phyloP scores from a whole-genome alignment of 2,113 vertebrate genomes.

The Microcebus griseorufus region DNA sequence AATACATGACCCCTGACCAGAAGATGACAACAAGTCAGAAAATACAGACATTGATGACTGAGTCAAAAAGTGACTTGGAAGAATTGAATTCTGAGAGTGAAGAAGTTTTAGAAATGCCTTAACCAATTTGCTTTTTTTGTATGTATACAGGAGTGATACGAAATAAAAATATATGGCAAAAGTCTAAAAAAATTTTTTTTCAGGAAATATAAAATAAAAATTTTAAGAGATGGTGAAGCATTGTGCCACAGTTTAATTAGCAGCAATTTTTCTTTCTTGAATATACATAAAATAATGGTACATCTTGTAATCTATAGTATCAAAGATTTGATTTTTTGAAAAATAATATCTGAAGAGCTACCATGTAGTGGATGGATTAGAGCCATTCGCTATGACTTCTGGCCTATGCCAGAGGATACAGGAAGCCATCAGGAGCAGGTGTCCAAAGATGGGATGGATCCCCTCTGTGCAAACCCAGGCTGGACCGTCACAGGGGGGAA shows the following conservation, averaged over 20 bases:
- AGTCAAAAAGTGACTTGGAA: not conserved
- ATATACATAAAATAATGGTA: not conserved
- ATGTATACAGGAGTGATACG: not conserved
- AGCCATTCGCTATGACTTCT: not conserved
- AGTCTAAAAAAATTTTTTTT: not conserved
- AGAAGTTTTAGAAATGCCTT: not conserved
- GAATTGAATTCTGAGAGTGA: not conserved
- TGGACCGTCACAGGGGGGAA: not conserved
- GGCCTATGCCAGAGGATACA: not conserved
- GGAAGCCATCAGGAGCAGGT: not conserved
- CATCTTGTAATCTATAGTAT: not conserved
- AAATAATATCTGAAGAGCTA: not conserved
- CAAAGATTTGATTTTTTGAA: not conserved
- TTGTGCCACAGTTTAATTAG: not conserved
- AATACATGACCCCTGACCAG: not conserved
- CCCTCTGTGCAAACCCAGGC: not conserved
- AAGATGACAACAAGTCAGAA: not conserved
- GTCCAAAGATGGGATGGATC: not conserved
- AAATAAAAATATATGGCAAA: not conserved
- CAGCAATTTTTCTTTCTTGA: not conserved
- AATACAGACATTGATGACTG: not conserved
- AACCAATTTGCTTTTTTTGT: not conserved
- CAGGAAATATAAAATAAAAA: not conserved
- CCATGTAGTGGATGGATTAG: not conserved
- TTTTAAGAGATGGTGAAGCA: not conserved